phyloP scores from a whole-genome alignment of 2,113 vertebrate species.

The Silurus glanis region DNA sequence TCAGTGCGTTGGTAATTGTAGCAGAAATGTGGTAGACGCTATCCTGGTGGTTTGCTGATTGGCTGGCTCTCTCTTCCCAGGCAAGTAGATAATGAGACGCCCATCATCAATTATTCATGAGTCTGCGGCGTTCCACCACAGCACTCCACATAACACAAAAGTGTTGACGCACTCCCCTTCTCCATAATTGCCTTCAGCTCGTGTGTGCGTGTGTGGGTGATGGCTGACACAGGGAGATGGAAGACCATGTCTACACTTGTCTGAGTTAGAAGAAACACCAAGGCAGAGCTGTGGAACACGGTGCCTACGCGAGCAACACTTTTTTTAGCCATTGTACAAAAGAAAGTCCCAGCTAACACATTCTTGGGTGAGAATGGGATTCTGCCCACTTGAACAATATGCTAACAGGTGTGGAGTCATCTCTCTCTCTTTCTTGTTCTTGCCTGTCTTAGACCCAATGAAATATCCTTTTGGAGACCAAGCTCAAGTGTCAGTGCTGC shows the following conservation, averaged over 20 bases:
- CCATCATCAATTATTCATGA: slow-evolving; percentile 52
- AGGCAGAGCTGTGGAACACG: slow-evolving; percentile 4
- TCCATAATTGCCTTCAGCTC: slow-evolving; percentile 27
- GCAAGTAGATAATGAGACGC: slow-evolving; percentile 45
- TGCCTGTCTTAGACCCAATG: not conserved
- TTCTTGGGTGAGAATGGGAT: slow-evolving; percentile 47
- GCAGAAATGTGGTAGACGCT: slow-evolving; percentile 30
- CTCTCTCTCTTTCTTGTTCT: not conserved
- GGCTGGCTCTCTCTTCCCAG: slow-evolving; percentile 28
- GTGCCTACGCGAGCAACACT: not conserved
- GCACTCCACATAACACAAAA: slow-evolving; percentile 20
- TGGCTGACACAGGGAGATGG: not conserved
- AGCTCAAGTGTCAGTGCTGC: not conserved
- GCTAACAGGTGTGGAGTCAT: slow-evolving; percentile 34
- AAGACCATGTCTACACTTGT: slow-evolving; percentile 24
- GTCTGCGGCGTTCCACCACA: slow-evolving; percentile 3
- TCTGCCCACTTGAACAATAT: slow-evolving; percentile 34
- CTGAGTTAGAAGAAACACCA: not conserved
- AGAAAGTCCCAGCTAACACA: slow-evolving; percentile 38
- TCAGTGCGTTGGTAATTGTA: slow-evolving; percentile 26
- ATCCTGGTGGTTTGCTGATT: slow-evolving; percentile 43
- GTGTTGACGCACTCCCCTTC: not conserved
- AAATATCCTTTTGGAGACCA: slow-evolving; percentile 1
- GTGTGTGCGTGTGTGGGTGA: not conserved
- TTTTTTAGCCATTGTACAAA: not conserved